A percentile compares a stretch with the other conserved stretches of the same genome.
Evolutionary conservation across 2,888 invertebrate species (phyloP).

Genomic region (Drosophila lacicola): DNA sequence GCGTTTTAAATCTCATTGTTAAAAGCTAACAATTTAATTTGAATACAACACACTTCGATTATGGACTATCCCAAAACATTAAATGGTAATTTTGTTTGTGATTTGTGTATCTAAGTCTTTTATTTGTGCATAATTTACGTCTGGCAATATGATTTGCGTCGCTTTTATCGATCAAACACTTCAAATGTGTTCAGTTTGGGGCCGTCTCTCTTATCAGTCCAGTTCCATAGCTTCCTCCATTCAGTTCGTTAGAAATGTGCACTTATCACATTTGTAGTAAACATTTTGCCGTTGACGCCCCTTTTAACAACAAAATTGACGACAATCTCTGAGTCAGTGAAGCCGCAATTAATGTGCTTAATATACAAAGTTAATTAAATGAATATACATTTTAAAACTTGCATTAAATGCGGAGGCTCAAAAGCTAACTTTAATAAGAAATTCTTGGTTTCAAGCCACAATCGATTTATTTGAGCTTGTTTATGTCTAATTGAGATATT

Average conservation of each 20-base stretch:
- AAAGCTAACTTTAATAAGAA: background rate
- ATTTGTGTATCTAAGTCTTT: slow-evolving; percentile 3
- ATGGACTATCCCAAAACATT: slow-evolving; percentile 82
- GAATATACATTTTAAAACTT: background rate
- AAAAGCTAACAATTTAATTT: background rate
- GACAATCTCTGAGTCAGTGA: slow-evolving; percentile 13
- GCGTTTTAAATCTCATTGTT: slow-evolving; percentile 9
- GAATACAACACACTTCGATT: slow-evolving; percentile 19
- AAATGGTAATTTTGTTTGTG: slow-evolving; percentile 71
- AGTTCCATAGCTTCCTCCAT: background rate
- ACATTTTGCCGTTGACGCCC: slow-evolving; percentile 39
- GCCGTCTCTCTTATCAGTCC: slow-evolving; percentile 37
- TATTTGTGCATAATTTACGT: slow-evolving; percentile 43
- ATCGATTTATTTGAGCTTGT: background rate
- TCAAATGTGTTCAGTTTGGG: slow-evolving; percentile 24
- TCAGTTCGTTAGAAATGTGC: slow-evolving; percentile 8
- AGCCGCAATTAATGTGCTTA: slow-evolving; percentile 3
- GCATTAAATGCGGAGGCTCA: background rate
- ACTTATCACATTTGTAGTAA: slow-evolving; percentile 21
- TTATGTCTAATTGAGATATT: too few species aligned
- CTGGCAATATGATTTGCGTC: slow-evolving; percentile 37
- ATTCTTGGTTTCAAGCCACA: background rate
- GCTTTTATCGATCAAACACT: slow-evolving; percentile 78
- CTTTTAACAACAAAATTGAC: slow-evolving; percentile 14
- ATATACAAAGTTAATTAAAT: background rate